phyloP scores from a whole-genome alignment of 2,113 vertebrate species.

The Oophaga pumilio region DNA sequence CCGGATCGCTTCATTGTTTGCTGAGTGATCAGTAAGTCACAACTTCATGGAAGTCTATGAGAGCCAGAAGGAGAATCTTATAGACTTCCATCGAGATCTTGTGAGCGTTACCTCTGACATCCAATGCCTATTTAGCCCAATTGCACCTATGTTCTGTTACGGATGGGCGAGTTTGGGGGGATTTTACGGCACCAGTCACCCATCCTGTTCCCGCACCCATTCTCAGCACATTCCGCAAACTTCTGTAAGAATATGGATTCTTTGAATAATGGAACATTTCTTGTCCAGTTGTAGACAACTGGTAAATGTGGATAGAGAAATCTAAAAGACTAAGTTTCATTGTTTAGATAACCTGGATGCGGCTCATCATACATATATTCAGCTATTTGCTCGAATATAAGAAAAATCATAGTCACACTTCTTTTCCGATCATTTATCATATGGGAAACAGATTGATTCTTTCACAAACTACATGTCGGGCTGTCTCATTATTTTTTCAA shows the following conservation, averaged over 20 bases:
- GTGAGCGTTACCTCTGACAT: too few species aligned
- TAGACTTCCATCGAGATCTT: too few species aligned
- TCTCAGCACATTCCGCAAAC: neutral
- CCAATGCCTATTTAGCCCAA: too few species aligned
- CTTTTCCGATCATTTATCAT: slow-evolving; percentile 11
- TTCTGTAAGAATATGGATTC: neutral
- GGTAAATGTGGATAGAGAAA: neutral
- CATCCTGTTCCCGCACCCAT: neutral
- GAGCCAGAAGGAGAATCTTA: too few species aligned
- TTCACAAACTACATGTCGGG: slow-evolving; percentile 48
- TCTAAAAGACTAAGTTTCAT: neutral
- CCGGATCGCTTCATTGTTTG: too few species aligned
- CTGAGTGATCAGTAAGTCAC: too few species aligned
- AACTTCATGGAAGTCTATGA: too few species aligned
- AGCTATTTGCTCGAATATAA: neutral
- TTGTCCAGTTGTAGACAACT: neutral
- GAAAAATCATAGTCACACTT: neutral
- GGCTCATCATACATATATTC: neutral
- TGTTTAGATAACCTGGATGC: neutral
- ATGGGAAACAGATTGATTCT: slow-evolving; percentile 14
- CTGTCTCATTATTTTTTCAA: slow-evolving; percentile 6
- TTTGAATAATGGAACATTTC: neutral
- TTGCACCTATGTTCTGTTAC: too few species aligned
- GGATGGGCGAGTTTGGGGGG: too few species aligned
- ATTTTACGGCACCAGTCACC: too few species aligned